A percentile compares a stretch with the other conserved stretches of the same genome.
Conservation (phyloP, 2,113 vertebrate genomes). For the Melanostigma gelatinosum region DNA sequence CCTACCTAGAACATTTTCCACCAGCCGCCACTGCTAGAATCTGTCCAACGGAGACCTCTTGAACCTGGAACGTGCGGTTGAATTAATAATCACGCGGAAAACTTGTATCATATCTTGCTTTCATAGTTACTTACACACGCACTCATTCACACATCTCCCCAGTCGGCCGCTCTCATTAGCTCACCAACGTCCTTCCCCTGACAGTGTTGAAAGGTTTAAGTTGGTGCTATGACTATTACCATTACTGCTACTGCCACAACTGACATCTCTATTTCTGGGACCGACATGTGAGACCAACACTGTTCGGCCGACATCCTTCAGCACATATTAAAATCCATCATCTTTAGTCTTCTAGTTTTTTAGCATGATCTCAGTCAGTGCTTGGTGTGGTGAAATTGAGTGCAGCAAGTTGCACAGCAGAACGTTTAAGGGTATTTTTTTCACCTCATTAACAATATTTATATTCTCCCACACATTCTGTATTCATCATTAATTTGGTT, state of each 20-base stretch:
- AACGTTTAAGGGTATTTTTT: background rate
- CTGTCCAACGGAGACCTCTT: conserved; percentile 7
- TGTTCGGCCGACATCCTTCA: conserved; percentile 26
- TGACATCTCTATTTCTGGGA: conserved; percentile 7
- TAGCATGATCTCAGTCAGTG: background rate
- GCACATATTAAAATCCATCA: conserved; percentile 12
- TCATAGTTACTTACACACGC: background rate
- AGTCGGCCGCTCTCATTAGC: conserved; percentile 9
- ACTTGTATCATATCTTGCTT: conserved; percentile 13
- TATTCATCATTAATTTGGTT: background rate
- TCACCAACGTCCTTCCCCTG: conserved; percentile 18
- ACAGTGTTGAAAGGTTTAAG: conserved; percentile 37
- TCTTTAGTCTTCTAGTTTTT: background rate
- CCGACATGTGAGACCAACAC: conserved; percentile 37
- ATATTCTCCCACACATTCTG: background rate
- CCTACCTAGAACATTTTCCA: too few relatives aligned
- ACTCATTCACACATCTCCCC: conserved; percentile 37
- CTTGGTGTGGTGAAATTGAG: background rate
- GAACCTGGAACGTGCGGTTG: conserved; percentile 3
- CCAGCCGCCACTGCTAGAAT: too few relatives aligned
- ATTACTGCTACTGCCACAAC: conserved; percentile 42
- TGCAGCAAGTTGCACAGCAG: background rate
- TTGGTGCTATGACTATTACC: conserved; percentile 40
- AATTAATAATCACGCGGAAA: conserved; percentile 24
- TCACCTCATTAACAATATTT: background rate